A percentile compares a stretch with the other conserved stretches of the same genome.
These are phyloP conservation scores for Calyptomena viridis DNA, from an alignment of 2,113 vertebrate species.

Conservation along the genomic window DNA sequence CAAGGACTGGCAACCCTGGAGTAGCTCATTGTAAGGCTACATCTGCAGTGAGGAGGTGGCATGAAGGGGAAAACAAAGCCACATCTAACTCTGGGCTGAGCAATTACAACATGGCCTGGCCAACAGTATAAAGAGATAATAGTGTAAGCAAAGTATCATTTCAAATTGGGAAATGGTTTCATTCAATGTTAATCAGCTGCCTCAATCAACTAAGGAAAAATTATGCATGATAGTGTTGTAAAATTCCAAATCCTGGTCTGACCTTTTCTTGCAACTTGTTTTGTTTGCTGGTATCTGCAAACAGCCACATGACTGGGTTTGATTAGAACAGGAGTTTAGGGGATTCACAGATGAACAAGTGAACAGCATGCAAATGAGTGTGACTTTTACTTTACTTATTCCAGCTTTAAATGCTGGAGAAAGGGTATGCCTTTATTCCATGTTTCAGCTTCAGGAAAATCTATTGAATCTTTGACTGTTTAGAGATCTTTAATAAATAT, in stretches of 20 bases:
- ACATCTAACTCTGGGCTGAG: neutral
- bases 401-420: neutral
- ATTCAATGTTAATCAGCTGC: neutral
- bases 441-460: neutral
- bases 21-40: neutral
- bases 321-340: neutral
- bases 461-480: neutral
- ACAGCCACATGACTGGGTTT: neutral
- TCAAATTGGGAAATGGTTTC: neutral
- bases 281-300: neutral
- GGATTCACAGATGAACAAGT: neutral
- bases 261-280: neutral
- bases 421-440: neutral
- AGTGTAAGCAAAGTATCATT: neutral
- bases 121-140: neutral
- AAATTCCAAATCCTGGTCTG: neutral
- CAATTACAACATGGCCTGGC: neutral
- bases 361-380: neutral
- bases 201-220: neutral
- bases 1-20: neutral
- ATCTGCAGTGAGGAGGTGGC: neutral
- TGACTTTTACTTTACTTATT: neutral
- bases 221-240: neutral
- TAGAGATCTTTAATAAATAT: neutral
- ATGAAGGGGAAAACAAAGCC: neutral